These are phyloP conservation scores for Thereva unica DNA, from an alignment of 2,888 invertebrate species.

Conservation along the genomic window DNA sequence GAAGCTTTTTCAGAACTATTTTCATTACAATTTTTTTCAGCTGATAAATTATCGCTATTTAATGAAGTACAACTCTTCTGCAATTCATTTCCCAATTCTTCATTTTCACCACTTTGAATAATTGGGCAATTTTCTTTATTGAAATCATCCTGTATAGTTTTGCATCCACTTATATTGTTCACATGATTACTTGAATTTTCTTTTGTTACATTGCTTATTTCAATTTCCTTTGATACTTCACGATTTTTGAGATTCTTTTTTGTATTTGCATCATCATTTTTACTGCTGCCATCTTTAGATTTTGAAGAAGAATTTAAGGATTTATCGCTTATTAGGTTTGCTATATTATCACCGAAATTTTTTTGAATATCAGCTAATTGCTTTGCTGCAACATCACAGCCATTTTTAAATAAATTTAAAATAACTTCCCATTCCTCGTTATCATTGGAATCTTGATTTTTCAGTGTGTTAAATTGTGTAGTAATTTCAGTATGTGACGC, in stretches of 20 bases:
- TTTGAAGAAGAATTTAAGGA: background rate
- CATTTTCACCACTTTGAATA: background rate
- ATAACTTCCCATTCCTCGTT: too few relatives aligned
- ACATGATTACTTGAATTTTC: background rate
- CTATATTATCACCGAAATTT: too few relatives aligned
- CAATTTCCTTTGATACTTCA: slow-evolving; percentile 1
- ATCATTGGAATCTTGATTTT: too few relatives aligned
- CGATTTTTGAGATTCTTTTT: background rate
- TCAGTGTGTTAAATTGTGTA: too few relatives aligned
- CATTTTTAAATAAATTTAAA: too few relatives aligned
- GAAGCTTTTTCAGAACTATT: background rate
- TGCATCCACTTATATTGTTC: too few relatives aligned
- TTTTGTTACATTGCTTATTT: background rate
- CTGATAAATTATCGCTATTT: background rate
- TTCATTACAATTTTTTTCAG: background rate
- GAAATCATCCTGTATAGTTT: too few relatives aligned
- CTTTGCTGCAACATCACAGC: too few relatives aligned
- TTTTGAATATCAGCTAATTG: too few relatives aligned
- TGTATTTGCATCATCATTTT: slow-evolving; percentile 9
- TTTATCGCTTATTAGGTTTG: too few relatives aligned
- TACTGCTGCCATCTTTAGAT: slow-evolving; percentile 12
- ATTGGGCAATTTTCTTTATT: too few relatives aligned
- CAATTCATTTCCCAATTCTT: background rate
- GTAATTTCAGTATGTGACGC: too few relatives aligned
- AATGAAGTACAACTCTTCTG: background rate